phyloP scores from a whole-genome alignment of 2,113 vertebrate genomes.

The Vicugna pacos region DNA sequence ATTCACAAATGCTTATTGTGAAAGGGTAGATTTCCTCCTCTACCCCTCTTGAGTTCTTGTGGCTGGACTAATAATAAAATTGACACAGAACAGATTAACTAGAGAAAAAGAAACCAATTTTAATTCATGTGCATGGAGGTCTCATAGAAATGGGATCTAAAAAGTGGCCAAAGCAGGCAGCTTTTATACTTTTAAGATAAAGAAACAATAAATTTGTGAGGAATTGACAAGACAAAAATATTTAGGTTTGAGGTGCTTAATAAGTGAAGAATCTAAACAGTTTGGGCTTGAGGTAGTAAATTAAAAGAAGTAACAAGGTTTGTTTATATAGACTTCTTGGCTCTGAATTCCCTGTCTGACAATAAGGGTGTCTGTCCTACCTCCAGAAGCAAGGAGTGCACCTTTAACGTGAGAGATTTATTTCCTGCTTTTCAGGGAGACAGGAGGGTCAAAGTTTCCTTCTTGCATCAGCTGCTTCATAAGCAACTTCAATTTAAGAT shows the following conservation, averaged over 20 bases:
- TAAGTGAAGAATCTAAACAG: not conserved
- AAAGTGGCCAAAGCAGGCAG: not conserved
- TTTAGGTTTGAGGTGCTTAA: not conserved
- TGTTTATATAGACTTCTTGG: not conserved
- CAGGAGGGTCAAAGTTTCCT: not conserved
- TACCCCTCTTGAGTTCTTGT: not conserved
- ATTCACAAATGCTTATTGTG: not conserved
- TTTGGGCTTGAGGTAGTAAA: not conserved
- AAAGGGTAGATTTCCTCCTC: not conserved
- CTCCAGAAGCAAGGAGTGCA: not conserved
- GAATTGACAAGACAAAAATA: not conserved
- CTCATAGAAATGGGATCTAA: not conserved
- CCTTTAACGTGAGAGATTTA: not conserved
- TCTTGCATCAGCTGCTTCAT: not conserved
- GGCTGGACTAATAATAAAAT: not conserved
- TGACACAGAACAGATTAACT: not conserved
- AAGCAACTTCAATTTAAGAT: not conserved
- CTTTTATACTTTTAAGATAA: not conserved
- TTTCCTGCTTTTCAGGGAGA: not conserved
- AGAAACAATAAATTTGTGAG: not conserved
- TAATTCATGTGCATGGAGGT: not conserved
- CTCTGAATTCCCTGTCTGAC: not conserved
- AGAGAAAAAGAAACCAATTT: not conserved
- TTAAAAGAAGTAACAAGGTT: not conserved
- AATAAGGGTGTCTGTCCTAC: not conserved